Conservation (phyloP, 2,888 invertebrate genomes). For the Tetranychus piercei region DNA sequence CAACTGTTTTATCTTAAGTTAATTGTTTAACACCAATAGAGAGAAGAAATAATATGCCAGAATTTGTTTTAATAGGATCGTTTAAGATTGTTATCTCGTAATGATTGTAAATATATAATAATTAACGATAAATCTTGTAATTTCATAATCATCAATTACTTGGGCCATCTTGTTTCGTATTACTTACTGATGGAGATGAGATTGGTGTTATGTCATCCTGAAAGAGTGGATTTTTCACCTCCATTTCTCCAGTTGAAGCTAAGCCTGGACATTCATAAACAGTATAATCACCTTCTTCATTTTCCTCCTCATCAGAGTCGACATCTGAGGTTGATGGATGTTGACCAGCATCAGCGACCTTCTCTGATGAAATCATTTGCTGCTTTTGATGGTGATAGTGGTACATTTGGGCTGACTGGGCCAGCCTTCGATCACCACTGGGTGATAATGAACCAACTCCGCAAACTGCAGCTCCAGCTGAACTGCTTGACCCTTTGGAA, state of each 20-base stretch:
- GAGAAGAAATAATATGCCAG: too few relatives aligned
- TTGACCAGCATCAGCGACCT: slow-evolving; percentile 38
- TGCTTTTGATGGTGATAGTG: slow-evolving; percentile 99
- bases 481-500: not conserved
- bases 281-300: slow-evolving; percentile 92
- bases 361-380: slow-evolving; percentile 92
- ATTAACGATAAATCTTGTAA: too few relatives aligned
- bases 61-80: not conserved
- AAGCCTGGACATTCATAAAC: slow-evolving; percentile 97
- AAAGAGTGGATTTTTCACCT: slow-evolving; percentile 88
- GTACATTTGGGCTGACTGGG: slow-evolving; percentile 98
- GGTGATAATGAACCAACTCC: slow-evolving; percentile 10
- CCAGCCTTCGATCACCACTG: slow-evolving; percentile 58
- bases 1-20: too few relatives aligned
- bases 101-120: not conserved
- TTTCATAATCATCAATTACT: not conserved
- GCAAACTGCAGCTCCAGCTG: not conserved
- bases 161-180: not conserved
- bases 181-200: not conserved
- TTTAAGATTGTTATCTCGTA: not conserved
- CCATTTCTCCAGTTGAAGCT: slow-evolving; percentile 91
- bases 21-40: too few relatives aligned
- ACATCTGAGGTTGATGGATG: slow-evolving; percentile 49
- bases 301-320: slow-evolving; percentile 74
- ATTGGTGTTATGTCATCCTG: slow-evolving; percentile 38